Evolutionary conservation across 2,113 vertebrate genomes (phyloP), one percentile per base, ranked within the genome.

Genomic region (Bucco capensis): DNA sequence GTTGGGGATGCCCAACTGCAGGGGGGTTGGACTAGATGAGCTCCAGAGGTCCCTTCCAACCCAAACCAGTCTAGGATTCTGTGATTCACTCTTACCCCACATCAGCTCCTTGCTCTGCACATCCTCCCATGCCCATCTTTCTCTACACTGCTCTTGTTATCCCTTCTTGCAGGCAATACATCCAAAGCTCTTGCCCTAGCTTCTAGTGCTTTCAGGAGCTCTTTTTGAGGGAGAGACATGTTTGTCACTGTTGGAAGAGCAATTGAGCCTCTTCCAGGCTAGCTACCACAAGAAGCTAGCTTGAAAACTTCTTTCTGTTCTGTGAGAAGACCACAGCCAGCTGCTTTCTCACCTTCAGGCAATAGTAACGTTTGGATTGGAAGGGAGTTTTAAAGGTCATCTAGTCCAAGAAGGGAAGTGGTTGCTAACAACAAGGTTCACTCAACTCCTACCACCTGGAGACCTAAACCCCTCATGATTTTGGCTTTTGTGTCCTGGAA

Each of bases 81-180:
- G 25, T 10, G 0, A 0, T 35, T 51, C 23, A 73, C 37, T 74
- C 33, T 25, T 17, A 15, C 0, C 1, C 54, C 35, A 56, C 54
- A 44, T 37, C 31, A 12, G 23, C 47, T 64, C 65, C 40, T 64
- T 42, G 14, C 53, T 66, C 44, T 75, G 64, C 61, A 23, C 38
- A 19, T 30, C 65, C 49, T 56, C 1, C 0, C 12, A 5, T 16
- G 38, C 21, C 8, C 0, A 0, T 37, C 69, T 11, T 57, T 56
- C 53, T 71, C 33, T 33, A 53, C 31, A 2, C 1, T 23, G 4
- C 21, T 37, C 53, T 60, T 80, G 65, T 82, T 47, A 24, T 54
- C 14, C 4, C 28, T 84, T 33, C 53, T 92, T 0, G 0, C 25
- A 56, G 51, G 0, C 5, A 6, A 18, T 25, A 46, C 15, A 82